phyloP scores from a whole-genome alignment of 2,888 invertebrate genomes.

The Arge pagana region DNA sequence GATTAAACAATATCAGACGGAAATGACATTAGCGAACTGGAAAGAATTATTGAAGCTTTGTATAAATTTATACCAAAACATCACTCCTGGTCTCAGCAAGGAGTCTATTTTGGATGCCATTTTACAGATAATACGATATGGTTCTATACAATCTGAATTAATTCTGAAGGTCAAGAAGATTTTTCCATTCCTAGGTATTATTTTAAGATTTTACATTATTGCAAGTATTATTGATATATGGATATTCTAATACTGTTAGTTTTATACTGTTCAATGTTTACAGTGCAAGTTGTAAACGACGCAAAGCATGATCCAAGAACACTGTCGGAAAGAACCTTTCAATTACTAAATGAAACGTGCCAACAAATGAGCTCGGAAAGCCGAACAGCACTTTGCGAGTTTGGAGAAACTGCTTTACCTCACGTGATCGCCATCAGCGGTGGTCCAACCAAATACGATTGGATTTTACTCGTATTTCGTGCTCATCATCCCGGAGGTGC shows the following conservation, averaged over 20 bases:
- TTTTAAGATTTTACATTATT: too few relatives aligned
- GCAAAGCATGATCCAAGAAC: slow-evolving; percentile 27
- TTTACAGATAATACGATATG: slow-evolving; percentile 59
- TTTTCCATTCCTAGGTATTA: slow-evolving; percentile 17
- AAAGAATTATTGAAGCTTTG: slow-evolving; percentile 55
- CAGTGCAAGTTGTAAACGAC: slow-evolving; percentile 34
- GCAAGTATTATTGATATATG: too few relatives aligned
- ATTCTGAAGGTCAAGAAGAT: slow-evolving; percentile 38
- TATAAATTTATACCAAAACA: slow-evolving; percentile 40
- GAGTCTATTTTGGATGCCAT: slow-evolving; percentile 59
- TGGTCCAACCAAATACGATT: slow-evolving; percentile 56
- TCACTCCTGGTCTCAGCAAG: slow-evolving; percentile 54
- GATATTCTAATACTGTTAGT: background rate
- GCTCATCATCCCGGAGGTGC: slow-evolving; percentile 62
- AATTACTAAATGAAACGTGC: slow-evolving; percentile 39
- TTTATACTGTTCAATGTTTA: too few relatives aligned
- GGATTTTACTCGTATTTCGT: slow-evolving; percentile 60
- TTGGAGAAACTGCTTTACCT: slow-evolving; percentile 60
- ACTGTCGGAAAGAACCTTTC: slow-evolving; percentile 37
- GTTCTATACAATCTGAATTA: slow-evolving; percentile 47
- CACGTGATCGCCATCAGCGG: slow-evolving; percentile 55
- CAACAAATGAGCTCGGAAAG: slow-evolving; percentile 61
- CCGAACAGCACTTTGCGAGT: slow-evolving; percentile 61
- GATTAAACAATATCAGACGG: slow-evolving; percentile 60
- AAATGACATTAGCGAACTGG: slow-evolving; percentile 63